Percentiles rank a stretch among this genome's conserved stretches.
phyloP scores from a whole-genome alignment of 2,113 vertebrate genomes.

The Bungarus multicinctus region DNA sequence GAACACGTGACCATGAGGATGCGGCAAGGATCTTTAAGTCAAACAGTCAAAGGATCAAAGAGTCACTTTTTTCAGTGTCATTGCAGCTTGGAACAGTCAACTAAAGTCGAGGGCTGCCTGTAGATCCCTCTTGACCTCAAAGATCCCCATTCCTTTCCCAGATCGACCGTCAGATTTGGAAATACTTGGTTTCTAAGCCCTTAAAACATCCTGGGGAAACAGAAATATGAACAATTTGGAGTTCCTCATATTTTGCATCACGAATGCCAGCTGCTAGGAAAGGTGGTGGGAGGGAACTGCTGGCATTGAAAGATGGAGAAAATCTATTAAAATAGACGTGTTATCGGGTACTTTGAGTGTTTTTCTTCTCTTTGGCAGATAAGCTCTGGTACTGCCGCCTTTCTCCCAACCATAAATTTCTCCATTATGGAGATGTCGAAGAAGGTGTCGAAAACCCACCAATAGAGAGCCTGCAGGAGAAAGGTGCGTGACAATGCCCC shows the following conservation, averaged over 20 bases:
- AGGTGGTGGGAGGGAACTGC: background rate
- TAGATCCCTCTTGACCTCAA: background rate
- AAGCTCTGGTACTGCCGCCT: conserved; percentile 97
- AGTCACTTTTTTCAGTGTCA: background rate
- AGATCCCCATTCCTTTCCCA: background rate
- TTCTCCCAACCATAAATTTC: conserved; percentile 94
- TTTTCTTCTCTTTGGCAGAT: conserved; percentile 68
- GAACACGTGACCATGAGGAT: background rate
- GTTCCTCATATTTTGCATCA: background rate
- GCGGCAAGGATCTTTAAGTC: background rate
- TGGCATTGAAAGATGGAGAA: background rate
- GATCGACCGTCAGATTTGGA: background rate
- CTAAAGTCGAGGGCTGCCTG: background rate
- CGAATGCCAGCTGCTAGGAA: background rate
- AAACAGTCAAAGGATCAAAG: background rate
- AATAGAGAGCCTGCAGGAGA: conserved; percentile 85
- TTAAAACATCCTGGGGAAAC: background rate
- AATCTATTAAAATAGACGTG: accelerated
- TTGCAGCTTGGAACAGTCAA: background rate
- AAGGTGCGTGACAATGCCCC: conserved; percentile 75
- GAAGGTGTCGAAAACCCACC: conserved; percentile 75
- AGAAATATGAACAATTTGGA: background rate
- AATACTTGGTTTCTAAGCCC: background rate
- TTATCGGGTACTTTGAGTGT: background rate
- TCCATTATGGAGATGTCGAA: conserved; percentile 92